Evolutionary conservation across 2,113 vertebrate genomes (phyloP).

Genomic region (Puntigrus tetrazona): DNA sequence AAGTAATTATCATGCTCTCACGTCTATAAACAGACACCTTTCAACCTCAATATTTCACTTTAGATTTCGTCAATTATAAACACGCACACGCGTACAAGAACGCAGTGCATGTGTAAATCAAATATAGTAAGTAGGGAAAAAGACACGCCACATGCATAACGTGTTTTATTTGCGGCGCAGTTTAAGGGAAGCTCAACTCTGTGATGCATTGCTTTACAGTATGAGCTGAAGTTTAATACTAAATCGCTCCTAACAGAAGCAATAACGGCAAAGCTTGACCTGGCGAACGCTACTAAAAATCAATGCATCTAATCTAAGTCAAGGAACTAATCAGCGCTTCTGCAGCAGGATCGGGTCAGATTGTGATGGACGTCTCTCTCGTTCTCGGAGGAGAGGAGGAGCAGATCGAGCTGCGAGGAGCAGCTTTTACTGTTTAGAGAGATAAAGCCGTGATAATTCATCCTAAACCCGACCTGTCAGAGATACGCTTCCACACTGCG

Average conservation of each 20-base stretch:
- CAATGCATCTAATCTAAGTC: slow-evolving; percentile 25
- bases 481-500: slow-evolving; percentile 16
- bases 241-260: not conserved
- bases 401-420: not conserved
- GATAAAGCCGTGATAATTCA: slow-evolving; percentile 47
- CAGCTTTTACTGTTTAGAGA: slow-evolving; percentile 41
- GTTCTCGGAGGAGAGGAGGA: slow-evolving; percentile 34
- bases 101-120: not conserved
- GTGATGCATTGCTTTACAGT: not conserved
- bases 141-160: not conserved
- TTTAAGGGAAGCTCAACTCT: not conserved
- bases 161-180: not conserved
- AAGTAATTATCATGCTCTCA: slow-evolving; percentile 14
- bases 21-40: not conserved
- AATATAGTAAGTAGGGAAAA: not conserved
- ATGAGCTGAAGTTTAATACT: not conserved
- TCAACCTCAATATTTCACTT: slow-evolving; percentile 11
- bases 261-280: not conserved
- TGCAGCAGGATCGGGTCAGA: slow-evolving; percentile 6
- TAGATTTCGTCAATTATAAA: not conserved
- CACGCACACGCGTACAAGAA: not conserved
- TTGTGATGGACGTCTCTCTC: slow-evolving; percentile 41
- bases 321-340: not conserved
- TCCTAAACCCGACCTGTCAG: slow-evolving; percentile 35
- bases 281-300: slow-evolving; percentile 21